These are phyloP conservation scores for Pseudanteris insignis DNA, from an alignment of 2,888 invertebrate species.

Conservation along the genomic window DNA sequence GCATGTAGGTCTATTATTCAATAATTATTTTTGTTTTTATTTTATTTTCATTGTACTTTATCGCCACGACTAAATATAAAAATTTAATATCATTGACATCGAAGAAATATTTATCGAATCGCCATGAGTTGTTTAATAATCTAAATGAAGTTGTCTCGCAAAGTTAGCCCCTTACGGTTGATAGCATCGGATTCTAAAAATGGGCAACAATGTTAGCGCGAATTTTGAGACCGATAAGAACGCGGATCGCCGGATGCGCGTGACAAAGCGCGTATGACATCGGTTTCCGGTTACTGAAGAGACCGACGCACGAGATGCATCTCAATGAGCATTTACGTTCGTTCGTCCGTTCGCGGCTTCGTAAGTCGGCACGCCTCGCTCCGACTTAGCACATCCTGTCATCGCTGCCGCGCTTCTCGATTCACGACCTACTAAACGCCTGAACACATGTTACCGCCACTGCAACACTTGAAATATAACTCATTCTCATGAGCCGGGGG, in stretches of 20 bases:
- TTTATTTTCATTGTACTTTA: too few species aligned
- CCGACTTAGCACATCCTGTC: conserved; percentile 40
- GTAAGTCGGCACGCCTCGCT: conserved; percentile 29
- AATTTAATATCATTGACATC: too few species aligned
- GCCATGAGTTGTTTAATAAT: too few species aligned
- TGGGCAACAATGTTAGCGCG: conserved; percentile 30
- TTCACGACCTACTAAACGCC: conserved; percentile 33
- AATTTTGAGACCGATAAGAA: conserved; percentile 39
- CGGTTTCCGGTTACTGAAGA: conserved; percentile 61
- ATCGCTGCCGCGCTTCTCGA: conserved; percentile 28
- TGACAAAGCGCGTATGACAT: conserved; percentile 64
- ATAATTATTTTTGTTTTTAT: too few species aligned
- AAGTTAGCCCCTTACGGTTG: too few species aligned
- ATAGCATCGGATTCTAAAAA: conserved; percentile 33
- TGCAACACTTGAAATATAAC: conserved; percentile 9
- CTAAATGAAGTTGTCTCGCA: too few species aligned
- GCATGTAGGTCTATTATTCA: too few species aligned
- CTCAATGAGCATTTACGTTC: conserved; percentile 57
- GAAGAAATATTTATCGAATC: too few species aligned
- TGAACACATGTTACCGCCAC: conserved; percentile 20
- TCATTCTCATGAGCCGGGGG: background rate
- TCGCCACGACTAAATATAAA: too few species aligned
- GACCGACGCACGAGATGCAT: conserved; percentile 63
- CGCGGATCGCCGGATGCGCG: conserved; percentile 59
- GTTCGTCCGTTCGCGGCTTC: conserved; percentile 41